Evolutionary conservation across 2,113 vertebrate species (phyloP), one percentile per base, ranked within the genome.

Genomic region (Salvator merianae): DNA sequence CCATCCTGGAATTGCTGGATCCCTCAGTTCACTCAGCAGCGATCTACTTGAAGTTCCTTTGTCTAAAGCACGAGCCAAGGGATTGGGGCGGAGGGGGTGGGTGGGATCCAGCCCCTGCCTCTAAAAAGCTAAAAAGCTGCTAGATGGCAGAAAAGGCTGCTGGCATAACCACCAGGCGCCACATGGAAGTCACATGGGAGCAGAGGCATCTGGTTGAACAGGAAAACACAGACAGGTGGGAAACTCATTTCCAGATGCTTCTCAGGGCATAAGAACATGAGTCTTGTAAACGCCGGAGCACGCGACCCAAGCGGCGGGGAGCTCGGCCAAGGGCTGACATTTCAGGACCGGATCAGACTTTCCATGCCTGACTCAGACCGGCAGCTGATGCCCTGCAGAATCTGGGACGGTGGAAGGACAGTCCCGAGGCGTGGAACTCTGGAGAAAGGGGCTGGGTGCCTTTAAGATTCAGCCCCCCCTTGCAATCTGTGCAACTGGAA

Each of bases 161-260:
- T 9, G 50, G 55, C 38, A 24, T 30, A 59, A 72, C 7, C 36
- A 10, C 18, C 50, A 26, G 5, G 28, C 70, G 12, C 5, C 38
- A 62, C 9, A 26, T 30, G 69, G 55, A 20, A 38, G 50, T 16
- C 72, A 22, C 16, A 12, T 74, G 38, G 38, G 9, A 3, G 18
- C 16, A 24, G 7, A 73, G 53, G 69, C 69, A 40, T 82, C 80
- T 72, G 69, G 26, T 22, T 32, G 71, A 50, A 34, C 7, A 74
- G 71, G 71, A 75, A n/a, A 75, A 74, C 3, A 20, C 28, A 43
- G 81, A 24, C 81, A 82, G 53, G 81, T 82, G 70, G 81, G 81
- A 63, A 74, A 83, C 3, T 30, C 81, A 83, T 83, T 62, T 34
- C 81, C 38, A 1, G 20, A 13, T 24, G 18, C 20, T n/a, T 47